Evolutionary conservation across 2,797 vertebrate genomes (phyloP).

Genomic region (Crocidura indochinensis): DNA sequence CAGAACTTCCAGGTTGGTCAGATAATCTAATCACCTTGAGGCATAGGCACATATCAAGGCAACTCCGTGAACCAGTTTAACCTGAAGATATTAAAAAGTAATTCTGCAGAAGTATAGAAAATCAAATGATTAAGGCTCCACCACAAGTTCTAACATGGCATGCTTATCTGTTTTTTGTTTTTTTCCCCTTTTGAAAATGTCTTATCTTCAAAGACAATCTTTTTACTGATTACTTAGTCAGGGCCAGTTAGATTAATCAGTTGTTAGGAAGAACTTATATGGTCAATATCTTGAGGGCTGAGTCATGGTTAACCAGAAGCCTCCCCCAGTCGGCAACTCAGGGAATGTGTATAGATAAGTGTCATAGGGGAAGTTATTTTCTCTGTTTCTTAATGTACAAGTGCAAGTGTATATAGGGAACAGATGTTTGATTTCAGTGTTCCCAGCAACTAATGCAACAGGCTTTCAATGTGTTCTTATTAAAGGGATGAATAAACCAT

Average conservation of each 20-base stretch:
- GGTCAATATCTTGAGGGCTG: conserved; percentile 43
- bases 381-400: not conserved
- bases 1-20: not conserved
- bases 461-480: not conserved
- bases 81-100: conserved; percentile 41
- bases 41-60: not conserved
- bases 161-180: conserved; percentile 56
- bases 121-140: conserved; percentile 50
- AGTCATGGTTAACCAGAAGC: not conserved
- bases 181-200: conserved; percentile 49
- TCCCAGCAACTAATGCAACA: not conserved
- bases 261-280: not conserved
- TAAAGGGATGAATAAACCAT: not conserved
- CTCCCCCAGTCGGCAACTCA: not conserved
- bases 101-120: conserved; percentile 61
- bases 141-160: not conserved
- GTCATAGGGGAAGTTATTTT: not conserved
- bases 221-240: conserved; percentile 55
- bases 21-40: not conserved
- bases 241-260: not conserved
- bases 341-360: not conserved
- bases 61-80: conserved; percentile 66
- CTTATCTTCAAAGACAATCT: not conserved
- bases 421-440: not conserved
- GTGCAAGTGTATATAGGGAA: not conserved